phyloP scores from a whole-genome alignment of 2,797 vertebrate species.

The Fringilla coelebs region DNA sequence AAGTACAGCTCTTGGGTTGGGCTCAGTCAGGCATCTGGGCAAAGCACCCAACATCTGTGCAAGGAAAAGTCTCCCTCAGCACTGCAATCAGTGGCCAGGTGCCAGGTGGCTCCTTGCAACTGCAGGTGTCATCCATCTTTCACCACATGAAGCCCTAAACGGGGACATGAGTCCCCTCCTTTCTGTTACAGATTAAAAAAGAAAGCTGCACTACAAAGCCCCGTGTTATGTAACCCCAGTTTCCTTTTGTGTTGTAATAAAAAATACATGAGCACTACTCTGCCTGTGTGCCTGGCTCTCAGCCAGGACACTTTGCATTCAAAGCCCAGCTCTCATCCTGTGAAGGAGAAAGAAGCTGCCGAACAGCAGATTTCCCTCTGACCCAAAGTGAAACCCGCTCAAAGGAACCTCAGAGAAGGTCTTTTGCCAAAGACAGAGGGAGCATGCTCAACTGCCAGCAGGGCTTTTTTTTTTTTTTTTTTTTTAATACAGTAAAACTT shows the following conservation, averaged over 20 bases:
- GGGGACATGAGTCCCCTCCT: neutral
- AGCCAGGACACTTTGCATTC: neutral
- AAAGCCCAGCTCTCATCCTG: neutral
- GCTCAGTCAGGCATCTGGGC: neutral
- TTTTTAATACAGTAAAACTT: neutral
- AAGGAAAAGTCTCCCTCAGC: neutral
- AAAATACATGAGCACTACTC: conserved; percentile 37
- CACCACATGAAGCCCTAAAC: neutral
- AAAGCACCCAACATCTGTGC: neutral
- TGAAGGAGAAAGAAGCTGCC: neutral
- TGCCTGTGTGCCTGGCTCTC: neutral
- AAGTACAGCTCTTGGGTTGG: neutral
- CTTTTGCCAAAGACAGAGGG: neutral
- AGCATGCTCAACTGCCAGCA: neutral
- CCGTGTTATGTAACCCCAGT: neutral
- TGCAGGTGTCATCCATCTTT: neutral
- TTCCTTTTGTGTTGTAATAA: conserved; percentile 29
- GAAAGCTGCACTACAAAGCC: conserved; percentile 44
- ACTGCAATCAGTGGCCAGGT: neutral
- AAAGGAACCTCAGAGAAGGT: neutral
- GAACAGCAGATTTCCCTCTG: neutral
- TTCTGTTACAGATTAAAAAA: neutral
- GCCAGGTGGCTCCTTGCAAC: neutral
- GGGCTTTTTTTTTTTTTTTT: neutral
- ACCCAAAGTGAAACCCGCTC: neutral